Evolutionary conservation across 1,140 invertebrate species (phyloP).

Genomic region (Lysiphlebus fabarum): DNA sequence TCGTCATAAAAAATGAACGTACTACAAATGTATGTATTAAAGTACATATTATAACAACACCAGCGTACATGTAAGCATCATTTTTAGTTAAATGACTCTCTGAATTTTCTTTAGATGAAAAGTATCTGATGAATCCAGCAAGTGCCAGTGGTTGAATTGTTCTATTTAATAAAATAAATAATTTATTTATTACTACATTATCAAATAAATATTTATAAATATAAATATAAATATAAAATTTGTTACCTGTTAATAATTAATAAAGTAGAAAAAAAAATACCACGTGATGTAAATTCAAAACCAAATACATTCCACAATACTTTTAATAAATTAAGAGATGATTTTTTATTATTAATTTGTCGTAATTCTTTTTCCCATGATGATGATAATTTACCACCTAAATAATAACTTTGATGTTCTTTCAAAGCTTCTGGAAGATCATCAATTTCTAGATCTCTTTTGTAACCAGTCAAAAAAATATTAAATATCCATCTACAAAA

Average conservation of each 20-base stretch:
- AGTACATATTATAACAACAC: slow-evolving; percentile 65
- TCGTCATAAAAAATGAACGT: slow-evolving; percentile 76
- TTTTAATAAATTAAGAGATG: slow-evolving; percentile 56
- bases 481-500: slow-evolving; percentile 62
- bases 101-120: slow-evolving; percentile 42
- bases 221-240: no score
- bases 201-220: no score
- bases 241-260: slow-evolving; percentile 57
- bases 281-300: slow-evolving; percentile 51
- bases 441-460: slow-evolving; percentile 63
- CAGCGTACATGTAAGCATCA: slow-evolving; percentile 68
- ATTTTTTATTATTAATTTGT: slow-evolving; percentile 30
- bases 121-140: slow-evolving; percentile 67
- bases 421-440: slow-evolving; percentile 68
- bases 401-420: slow-evolving; percentile 53
- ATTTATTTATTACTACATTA: no score
- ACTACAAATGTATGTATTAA: slow-evolving; percentile 64
- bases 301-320: slow-evolving; percentile 59
- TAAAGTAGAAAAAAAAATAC: slow-evolving; percentile 52
- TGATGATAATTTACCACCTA: slow-evolving; percentile 52
- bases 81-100: slow-evolving; percentile 41
- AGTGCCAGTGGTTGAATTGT: slow-evolving; percentile 68
- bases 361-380: slow-evolving; percentile 44
- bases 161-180: slow-evolving; percentile 48
- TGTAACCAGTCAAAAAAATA: slow-evolving; percentile 65